Evolutionary conservation across 2,113 vertebrate genomes (phyloP).

Genomic region (Monopterus albus): DNA sequence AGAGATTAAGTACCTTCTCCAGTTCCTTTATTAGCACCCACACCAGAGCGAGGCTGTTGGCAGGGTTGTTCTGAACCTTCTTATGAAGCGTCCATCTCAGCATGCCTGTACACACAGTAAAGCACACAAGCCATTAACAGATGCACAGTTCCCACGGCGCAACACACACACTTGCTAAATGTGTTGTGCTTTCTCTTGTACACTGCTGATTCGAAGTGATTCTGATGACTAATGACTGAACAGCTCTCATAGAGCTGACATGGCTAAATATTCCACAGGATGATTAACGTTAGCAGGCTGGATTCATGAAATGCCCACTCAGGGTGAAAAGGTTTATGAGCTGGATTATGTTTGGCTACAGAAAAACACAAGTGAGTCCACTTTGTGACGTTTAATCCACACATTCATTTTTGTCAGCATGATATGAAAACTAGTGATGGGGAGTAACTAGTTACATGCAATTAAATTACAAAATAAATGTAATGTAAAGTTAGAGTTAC

Average conservation of each 20-base stretch:
- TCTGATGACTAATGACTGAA: slow-evolving; percentile 44
- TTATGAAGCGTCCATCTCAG: slow-evolving; percentile 94
- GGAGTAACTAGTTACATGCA: no score
- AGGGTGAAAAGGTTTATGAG: slow-evolving; percentile 8
- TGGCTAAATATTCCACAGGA: slow-evolving; percentile 1
- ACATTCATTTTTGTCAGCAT: no score
- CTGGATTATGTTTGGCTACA: background rate
- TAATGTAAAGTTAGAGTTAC: no score
- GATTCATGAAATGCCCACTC: background rate
- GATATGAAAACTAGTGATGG: no score
- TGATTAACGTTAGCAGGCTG: background rate
- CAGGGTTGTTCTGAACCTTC: slow-evolving; percentile 88
- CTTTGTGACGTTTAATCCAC: background rate
- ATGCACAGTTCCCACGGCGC: slow-evolving; percentile 20
- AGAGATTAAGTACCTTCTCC: slow-evolving; percentile 85
- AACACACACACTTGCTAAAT: slow-evolving; percentile 28
- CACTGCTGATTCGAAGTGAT: slow-evolving; percentile 4
- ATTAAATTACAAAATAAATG: no score
- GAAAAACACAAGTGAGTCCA: background rate
- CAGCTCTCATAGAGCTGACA: slow-evolving; percentile 22
- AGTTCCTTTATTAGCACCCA: slow-evolving; percentile 90
- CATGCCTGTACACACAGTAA: slow-evolving; percentile 84
- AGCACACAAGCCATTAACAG: slow-evolving; percentile 4
- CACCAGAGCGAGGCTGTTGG: slow-evolving; percentile 83
- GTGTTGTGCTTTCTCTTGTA: slow-evolving; percentile 36